Evolutionary conservation across 2,888 invertebrate genomes (phyloP).

Genomic region (Capitulum mitella): DNA sequence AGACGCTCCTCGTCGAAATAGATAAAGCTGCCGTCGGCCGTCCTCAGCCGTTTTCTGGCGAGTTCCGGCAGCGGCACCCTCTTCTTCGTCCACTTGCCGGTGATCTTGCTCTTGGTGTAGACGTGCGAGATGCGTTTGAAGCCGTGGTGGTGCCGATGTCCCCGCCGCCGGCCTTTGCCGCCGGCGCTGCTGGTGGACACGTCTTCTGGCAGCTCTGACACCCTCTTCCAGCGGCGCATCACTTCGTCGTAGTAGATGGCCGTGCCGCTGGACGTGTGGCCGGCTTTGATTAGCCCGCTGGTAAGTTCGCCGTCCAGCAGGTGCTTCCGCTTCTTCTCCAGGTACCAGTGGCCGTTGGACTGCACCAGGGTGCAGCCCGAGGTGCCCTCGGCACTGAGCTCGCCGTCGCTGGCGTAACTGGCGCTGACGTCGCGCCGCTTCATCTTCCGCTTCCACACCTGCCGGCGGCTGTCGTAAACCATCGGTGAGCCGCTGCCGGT

Average conservation of each 20-base stretch:
- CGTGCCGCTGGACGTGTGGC: neutral
- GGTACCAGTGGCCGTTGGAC: neutral
- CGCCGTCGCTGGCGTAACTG: too few relatives aligned
- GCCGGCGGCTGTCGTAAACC: neutral
- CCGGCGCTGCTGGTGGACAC: neutral
- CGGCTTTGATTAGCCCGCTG: neutral
- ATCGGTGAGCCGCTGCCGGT: slow-evolving; percentile 5
- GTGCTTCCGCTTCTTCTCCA: slow-evolving; percentile 7
- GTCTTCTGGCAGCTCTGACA: neutral
- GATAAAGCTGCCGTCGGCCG: neutral
- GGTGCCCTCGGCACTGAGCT: neutral
- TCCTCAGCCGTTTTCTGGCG: neutral
- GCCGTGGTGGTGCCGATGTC: slow-evolving; percentile 9
- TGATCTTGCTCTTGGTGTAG: neutral
- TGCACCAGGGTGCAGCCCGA: neutral
- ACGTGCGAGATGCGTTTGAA: neutral
- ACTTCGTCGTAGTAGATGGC: neutral
- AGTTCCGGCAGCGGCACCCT: neutral
- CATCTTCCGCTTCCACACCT: slow-evolving; percentile 4
- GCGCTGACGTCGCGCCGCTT: neutral
- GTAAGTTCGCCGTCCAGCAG: neutral
- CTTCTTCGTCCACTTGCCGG: neutral
- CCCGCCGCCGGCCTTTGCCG: neutral
- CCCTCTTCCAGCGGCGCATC: neutral
- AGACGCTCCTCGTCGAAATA: neutral